A percentile compares a stretch with the other conserved stretches of the same genome.
phyloP scores from a whole-genome alignment of 2,888 invertebrate genomes.

The Mallateleia sp. region DNA sequence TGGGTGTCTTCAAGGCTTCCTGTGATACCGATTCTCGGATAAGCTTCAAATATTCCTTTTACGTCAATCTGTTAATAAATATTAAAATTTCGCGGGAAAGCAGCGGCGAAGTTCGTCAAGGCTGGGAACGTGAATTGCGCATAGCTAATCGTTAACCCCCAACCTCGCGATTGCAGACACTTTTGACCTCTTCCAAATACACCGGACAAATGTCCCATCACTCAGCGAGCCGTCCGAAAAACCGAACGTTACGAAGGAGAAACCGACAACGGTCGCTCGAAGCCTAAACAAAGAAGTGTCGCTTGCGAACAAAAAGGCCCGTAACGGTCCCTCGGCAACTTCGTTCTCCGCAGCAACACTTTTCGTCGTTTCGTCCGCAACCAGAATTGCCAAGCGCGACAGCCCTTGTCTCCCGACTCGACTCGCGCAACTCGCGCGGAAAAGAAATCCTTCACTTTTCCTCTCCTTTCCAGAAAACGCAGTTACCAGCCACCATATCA shows the following conservation, averaged over 20 bases:
- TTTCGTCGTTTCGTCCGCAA: too few relatives aligned
- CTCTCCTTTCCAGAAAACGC: too few relatives aligned
- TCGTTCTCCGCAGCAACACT: background rate
- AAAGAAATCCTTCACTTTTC: too few relatives aligned
- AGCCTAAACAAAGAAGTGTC: constrained; percentile 48
- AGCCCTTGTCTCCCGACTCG: too few relatives aligned
- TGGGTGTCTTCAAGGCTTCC: too few relatives aligned
- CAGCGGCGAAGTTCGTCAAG: constrained; percentile 18
- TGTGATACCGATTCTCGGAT: too few relatives aligned
- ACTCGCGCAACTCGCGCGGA: too few relatives aligned
- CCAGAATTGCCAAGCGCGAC: too few relatives aligned
- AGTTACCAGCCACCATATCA: too few relatives aligned
- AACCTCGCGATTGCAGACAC: background rate
- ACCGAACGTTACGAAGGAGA: background rate
- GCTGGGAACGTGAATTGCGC: constrained; percentile 12
- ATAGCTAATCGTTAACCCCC: constrained; percentile 25
- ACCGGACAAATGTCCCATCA: too few relatives aligned
- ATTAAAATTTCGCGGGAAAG: constrained; percentile 20
- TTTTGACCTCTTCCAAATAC: too few relatives aligned
- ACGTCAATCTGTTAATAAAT: constrained; percentile 5
- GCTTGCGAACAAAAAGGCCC: constrained; percentile 12
- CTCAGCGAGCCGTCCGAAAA: background rate
- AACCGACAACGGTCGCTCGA: constrained; percentile 25
- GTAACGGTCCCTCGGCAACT: constrained; percentile 30
- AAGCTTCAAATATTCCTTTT: too few relatives aligned